A percentile compares a stretch with the other conserved stretches of the same genome.
phyloP scores from a whole-genome alignment of 2,888 invertebrate species.

The Crocallis elinguaria region DNA sequence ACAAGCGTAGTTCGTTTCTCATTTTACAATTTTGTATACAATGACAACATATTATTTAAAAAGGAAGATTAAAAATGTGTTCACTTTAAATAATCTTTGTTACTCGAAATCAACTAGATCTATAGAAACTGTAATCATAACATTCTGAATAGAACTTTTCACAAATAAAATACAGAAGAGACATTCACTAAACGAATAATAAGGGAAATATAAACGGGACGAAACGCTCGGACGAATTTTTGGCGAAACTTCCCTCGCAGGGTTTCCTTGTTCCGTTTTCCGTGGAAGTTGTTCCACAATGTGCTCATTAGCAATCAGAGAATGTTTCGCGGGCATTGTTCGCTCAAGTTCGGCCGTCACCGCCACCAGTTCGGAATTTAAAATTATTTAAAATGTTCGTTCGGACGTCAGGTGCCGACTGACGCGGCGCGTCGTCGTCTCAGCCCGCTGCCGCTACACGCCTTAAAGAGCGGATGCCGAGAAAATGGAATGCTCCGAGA shows the following conservation, averaged over 20 bases:
- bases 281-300: constrained; percentile 73
- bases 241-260: constrained; percentile 43
- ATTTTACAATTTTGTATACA: no score
- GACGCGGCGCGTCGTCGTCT: constrained; percentile 37
- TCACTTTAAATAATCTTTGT: not conserved
- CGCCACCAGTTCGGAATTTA: constrained; percentile 69
- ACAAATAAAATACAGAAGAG: constrained; percentile 37
- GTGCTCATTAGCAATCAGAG: constrained; percentile 80
- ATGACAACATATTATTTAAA: no score
- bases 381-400: constrained; percentile 71
- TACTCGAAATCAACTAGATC: not conserved
- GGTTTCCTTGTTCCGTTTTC: constrained; percentile 64
- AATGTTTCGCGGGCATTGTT: constrained; percentile 76
- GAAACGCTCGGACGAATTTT: constrained; percentile 45
- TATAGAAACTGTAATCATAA: constrained; percentile 4
- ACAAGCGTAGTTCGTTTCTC: no score
- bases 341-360: constrained; percentile 71
- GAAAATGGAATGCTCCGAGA: constrained; percentile 35
- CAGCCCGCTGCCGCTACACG: constrained; percentile 30
- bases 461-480: constrained; percentile 35
- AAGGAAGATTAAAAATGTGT: not conserved
- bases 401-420: constrained; percentile 63
- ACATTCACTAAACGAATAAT: constrained; percentile 36
- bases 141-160: constrained; percentile 19
- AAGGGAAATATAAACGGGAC: constrained; percentile 41